phyloP scores from a whole-genome alignment of 2,113 vertebrate genomes.

The Meles meles region DNA sequence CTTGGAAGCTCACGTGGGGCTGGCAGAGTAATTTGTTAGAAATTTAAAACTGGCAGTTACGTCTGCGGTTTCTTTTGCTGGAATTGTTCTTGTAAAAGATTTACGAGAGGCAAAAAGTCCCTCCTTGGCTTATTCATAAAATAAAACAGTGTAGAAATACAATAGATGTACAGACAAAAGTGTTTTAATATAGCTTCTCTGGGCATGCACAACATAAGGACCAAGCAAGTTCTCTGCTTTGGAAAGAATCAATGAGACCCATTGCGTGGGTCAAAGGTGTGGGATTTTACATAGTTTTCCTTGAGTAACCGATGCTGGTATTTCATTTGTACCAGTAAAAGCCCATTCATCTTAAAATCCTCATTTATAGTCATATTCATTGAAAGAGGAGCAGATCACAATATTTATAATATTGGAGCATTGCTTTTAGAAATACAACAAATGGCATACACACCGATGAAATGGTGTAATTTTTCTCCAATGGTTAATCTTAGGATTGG shows the following conservation, averaged over 20 bases:
- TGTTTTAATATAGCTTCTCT: background rate
- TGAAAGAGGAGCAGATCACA: background rate
- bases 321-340: background rate
- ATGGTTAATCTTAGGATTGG: background rate
- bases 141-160: conserved; percentile 42
- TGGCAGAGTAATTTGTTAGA: conserved; percentile 71
- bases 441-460: background rate
- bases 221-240: background rate
- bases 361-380: background rate
- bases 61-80: conserved; percentile 42
- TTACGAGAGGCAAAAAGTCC: conserved; percentile 49
- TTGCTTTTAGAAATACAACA: background rate
- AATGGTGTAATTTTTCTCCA: background rate
- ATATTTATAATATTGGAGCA: background rate
- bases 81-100: conserved; percentile 64
- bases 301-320: background rate
- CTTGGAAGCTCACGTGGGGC: conserved; percentile 53
- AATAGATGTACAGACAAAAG: conserved; percentile 21
- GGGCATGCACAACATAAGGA: conserved; percentile 8
- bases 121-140: conserved; percentile 60
- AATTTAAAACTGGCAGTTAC: conserved; percentile 68
- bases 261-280: background rate
- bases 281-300: conserved; percentile 3
- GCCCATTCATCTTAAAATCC: conserved; percentile 12
- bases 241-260: background rate